Conservation (phyloP, 2,797 vertebrate species). For the Galaxias olidus region DNA sequence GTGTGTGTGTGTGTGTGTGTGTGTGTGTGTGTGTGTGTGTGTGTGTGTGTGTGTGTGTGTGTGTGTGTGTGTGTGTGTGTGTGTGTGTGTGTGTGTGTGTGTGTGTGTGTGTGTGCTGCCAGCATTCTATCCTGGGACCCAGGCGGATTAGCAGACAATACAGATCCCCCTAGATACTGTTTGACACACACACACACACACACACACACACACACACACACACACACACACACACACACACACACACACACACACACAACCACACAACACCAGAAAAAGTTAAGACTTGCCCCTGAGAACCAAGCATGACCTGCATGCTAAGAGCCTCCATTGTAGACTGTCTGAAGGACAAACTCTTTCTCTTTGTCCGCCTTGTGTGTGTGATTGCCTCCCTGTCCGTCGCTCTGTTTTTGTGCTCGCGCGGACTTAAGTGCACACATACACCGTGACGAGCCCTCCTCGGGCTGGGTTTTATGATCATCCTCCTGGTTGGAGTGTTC, state of each 20-base stretch:
- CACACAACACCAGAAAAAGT: slow-evolving; percentile 6
- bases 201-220: slow-evolving; percentile 14
- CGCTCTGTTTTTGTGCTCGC: neutral
- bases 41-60: no score
- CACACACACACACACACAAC: neutral
- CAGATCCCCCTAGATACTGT: slow-evolving; percentile 6
- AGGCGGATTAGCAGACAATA: slow-evolving; percentile 4
- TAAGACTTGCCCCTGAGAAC: slow-evolving; percentile 30
- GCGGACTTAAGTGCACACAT: no score
- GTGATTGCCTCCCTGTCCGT: neutral
- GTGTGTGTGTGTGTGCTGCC: neutral
- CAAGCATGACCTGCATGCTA: slow-evolving; percentile 42
- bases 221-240: neutral
- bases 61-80: neutral
- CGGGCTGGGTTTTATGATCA: no score
- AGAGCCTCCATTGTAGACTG: slow-evolving; percentile 16
- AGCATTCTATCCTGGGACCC: neutral
- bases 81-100: neutral
- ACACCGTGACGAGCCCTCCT: no score
- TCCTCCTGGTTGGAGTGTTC: no score
- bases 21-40: neutral
- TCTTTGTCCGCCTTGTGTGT: slow-evolving; percentile 26
- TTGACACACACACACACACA: neutral
- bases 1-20: neutral
- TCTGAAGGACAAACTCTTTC: slow-evolving; percentile 36